These are phyloP conservation scores for Magallana ariakensis DNA, from an alignment of 1,140 invertebrate genomes.

Conservation along the genomic window DNA sequence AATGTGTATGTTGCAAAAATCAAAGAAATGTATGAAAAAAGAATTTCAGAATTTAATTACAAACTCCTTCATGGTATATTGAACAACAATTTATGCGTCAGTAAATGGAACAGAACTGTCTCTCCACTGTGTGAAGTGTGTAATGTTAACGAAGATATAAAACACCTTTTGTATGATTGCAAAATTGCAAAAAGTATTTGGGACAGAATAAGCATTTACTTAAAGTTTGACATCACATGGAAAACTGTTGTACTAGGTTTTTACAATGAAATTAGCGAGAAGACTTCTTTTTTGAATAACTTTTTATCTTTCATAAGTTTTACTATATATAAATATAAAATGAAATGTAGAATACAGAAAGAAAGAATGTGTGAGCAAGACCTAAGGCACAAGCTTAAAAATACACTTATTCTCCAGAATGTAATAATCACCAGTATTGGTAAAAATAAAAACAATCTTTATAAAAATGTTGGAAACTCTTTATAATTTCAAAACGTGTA, in stretches of 20 bases:
- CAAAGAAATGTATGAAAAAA: not conserved
- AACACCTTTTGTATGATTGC: not conserved
- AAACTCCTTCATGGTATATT: no score
- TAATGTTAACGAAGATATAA: not conserved
- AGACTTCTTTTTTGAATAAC: not conserved
- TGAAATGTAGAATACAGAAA: not conserved
- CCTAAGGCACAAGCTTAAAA: not conserved
- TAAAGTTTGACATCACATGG: not conserved
- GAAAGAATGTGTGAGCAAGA: not conserved
- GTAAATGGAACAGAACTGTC: not conserved
- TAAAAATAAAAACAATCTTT: not conserved
- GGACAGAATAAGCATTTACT: not conserved
- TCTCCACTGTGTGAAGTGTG: not conserved
- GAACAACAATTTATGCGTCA: not conserved
- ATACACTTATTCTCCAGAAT: not conserved
- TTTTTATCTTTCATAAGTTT: not conserved
- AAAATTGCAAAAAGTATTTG: not conserved
- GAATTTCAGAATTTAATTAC: no score
- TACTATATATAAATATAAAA: not conserved
- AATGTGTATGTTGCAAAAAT: not conserved
- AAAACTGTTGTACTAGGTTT: not conserved
- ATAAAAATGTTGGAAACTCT: no score
- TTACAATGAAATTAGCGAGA: not conserved
- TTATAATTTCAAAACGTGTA: not conserved
- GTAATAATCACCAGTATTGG: not conserved